Base-by-base conservation (phyloP, 37 sponge, comb jelly and placozoan genomes). In the Diacarnus erythraeanus region DNA sequence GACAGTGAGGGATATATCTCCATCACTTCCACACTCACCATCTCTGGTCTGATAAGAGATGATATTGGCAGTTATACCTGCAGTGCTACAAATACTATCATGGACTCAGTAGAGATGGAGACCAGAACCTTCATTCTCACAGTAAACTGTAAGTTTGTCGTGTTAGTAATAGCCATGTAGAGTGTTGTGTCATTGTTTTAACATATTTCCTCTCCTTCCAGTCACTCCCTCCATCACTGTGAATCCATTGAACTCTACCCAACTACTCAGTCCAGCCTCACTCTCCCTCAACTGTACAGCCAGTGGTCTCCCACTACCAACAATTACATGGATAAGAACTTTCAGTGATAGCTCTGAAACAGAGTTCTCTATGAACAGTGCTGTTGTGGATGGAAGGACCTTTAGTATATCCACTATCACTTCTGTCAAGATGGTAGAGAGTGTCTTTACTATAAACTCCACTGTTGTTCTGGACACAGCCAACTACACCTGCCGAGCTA, bases 41-140 rank as follows among this genome's bases (percentile, higher is more conserved):
- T 74, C 23, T 27, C 39, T 15, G 22, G 35, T 21, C 25, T 69
- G 0, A 57, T 21, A 18, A 80, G 81, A 71, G 31, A 21, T 38
- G 90, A 84, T 57, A 76, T 81, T 61, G 84, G 58, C 39, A 80
- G 42, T 21, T 89, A 81, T 76, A 80, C 73, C 4, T 89, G 90
- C 76, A 60, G 6, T 29, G 85, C 72, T n/a, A 51, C 29, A 0
- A 79, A 84, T 44, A 70, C 29, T 27, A 70, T 79, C 12, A 6
- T 12, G 17, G 15, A 22, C 36, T 38, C 29, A 42, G 10, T 18
- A 10, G n/a, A n/a, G n/a, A n/a, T n/a, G n/a, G n/a, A n/a, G n/a
- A 6, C 18, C 3, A 21, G 36, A 39, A 66, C 20, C 33, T 66
- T 70, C 59, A 57, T 44, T 57, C 38, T 79, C 39, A 69, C 80